These are phyloP conservation scores for Latrodectus geometricus DNA, from an alignment of 1,140 invertebrate species.

Conservation along the genomic window DNA sequence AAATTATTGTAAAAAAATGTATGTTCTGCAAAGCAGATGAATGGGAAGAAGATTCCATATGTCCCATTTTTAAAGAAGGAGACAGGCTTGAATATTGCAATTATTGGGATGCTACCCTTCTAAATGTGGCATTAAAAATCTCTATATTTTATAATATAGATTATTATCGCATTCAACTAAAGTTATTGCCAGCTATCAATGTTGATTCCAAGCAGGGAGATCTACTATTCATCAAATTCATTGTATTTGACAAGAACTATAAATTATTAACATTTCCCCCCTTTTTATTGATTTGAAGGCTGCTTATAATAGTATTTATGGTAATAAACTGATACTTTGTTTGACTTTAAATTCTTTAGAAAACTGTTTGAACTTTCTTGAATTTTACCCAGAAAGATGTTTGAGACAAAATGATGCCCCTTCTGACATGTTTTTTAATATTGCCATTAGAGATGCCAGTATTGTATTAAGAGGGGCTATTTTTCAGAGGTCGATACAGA, in stretches of 20 bases:
- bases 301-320: neutral
- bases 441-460: neutral
- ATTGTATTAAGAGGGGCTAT: neutral
- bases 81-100: neutral
- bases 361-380: too few species aligned
- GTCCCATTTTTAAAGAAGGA: slow-evolving; percentile 3
- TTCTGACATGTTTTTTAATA: neutral
- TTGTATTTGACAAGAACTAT: neutral
- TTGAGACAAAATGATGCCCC: neutral
- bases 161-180: neutral
- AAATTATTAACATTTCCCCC: too few species aligned
- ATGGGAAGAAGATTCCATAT: slow-evolving; percentile 8
- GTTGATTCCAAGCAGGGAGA: too few species aligned
- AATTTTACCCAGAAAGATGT: neutral
- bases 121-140: slow-evolving; percentile 3
- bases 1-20: too few species aligned
- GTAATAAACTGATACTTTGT: neutral
- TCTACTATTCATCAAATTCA: slow-evolving; percentile 9
- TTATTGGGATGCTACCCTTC: slow-evolving; percentile 1
- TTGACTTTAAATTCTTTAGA: too few species aligned
- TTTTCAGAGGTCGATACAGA: neutral
- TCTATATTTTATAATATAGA: neutral
- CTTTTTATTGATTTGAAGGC: too few species aligned
- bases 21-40: neutral
- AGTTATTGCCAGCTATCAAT: too few species aligned